phyloP scores from a whole-genome alignment of 1,140 invertebrate species.

The Acromyrmex charruanus region DNA sequence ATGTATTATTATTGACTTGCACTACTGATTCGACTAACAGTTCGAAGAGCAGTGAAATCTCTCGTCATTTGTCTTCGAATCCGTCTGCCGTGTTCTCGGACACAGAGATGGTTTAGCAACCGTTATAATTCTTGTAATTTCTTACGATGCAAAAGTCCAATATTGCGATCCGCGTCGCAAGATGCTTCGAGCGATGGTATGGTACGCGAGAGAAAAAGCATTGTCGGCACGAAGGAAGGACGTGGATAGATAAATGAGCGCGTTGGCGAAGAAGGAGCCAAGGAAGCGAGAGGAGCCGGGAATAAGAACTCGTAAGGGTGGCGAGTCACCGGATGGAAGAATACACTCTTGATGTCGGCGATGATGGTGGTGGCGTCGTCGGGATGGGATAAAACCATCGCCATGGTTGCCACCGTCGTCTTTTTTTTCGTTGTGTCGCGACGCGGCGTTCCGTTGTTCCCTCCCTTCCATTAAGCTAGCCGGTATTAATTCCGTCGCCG shows the following conservation, averaged over 20 bases:
- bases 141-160: conserved; percentile 31
- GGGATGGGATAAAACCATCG: conserved; percentile 30
- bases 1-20: neutral
- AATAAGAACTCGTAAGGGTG: conserved; percentile 63
- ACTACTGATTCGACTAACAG: neutral
- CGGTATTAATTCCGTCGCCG: conserved; percentile 66
- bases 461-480: conserved; percentile 39
- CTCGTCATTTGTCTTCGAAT: conserved; percentile 2
- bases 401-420: conserved; percentile 32
- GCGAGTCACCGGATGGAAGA: conserved; percentile 67
- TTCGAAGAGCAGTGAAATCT: neutral
- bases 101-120: neutral
- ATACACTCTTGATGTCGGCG: conserved; percentile 71
- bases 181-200: conserved; percentile 35
- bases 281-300: conserved; percentile 22
- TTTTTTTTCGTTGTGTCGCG: conserved; percentile 54
- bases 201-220: conserved; percentile 49
- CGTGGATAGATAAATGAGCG: conserved; percentile 68
- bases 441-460: conserved; percentile 34
- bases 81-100: neutral
- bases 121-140: conserved; percentile 57
- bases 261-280: conserved; percentile 15
- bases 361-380: conserved; percentile 44
- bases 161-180: conserved; percentile 23
- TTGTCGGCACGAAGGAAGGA: conserved; percentile 54